A percentile compares a stretch with the other conserved stretches of the same genome.
These are phyloP conservation scores for Fregetta grallaria DNA, from an alignment of 2,113 vertebrate species.

Conservation along the genomic window DNA sequence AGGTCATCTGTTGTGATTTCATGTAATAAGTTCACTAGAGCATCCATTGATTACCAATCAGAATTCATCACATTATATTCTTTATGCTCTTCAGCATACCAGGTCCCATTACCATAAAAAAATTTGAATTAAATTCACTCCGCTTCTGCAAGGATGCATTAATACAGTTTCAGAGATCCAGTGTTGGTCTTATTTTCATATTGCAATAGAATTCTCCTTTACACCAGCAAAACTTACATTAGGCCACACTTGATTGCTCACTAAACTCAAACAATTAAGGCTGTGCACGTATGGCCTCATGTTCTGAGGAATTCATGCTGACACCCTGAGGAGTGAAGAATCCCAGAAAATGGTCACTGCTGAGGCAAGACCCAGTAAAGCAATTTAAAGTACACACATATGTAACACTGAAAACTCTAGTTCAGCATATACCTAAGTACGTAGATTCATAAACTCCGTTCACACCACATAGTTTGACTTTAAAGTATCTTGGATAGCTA, in stretches of 20 bases:
- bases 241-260: background rate
- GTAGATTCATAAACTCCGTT: background rate
- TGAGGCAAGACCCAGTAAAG: background rate
- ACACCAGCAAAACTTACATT: background rate
- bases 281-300: fast-evolving
- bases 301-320: background rate
- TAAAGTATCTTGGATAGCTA: background rate
- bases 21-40: background rate
- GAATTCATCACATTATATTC: background rate
- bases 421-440: background rate
- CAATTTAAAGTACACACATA: background rate
- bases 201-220: background rate
- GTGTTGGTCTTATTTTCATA: background rate
- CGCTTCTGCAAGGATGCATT: background rate
- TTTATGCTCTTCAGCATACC: background rate
- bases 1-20: conserved; percentile 23
- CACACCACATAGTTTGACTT: background rate
- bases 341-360: background rate
- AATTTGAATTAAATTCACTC: background rate
- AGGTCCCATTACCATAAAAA: background rate
- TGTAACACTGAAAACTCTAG: background rate
- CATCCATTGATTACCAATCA: conserved; percentile 35
- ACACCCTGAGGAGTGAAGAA: background rate
- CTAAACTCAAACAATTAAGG: background rate
- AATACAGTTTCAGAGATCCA: background rate